These are phyloP conservation scores for Conopomorpha cramerella DNA, from an alignment of 1,140 invertebrate genomes.

Conservation along the genomic window DNA sequence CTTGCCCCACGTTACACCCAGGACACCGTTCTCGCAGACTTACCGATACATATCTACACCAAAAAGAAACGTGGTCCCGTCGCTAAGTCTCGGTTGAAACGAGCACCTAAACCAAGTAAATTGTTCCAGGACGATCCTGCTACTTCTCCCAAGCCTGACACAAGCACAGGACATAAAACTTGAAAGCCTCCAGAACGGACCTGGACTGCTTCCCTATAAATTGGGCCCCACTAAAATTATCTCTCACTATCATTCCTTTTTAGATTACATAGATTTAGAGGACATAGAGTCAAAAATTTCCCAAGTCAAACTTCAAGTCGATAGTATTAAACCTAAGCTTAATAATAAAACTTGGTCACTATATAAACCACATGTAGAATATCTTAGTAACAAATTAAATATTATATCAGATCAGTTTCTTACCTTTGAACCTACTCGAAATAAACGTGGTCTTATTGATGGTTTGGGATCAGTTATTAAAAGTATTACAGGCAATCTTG, in stretches of 20 bases:
- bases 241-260: conserved; percentile 7
- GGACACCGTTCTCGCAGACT: neutral
- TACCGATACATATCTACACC: conserved; percentile 3
- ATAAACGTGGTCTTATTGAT: neutral
- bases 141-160: neutral
- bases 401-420: neutral
- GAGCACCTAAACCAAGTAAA: conserved; percentile 1
- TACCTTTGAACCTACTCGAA: neutral
- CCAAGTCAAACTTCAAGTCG: neutral
- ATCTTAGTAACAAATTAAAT: neutral
- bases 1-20: neutral
- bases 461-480: conserved; percentile 1
- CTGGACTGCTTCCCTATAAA: conserved; percentile 7
- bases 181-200: conserved; percentile 3
- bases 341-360: neutral
- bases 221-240: conserved; percentile 6
- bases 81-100: neutral
- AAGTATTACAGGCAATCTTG: conserved; percentile 3
- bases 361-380: neutral
- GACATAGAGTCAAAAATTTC: conserved; percentile 3
- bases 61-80: conserved; percentile 2
- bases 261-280: conserved; percentile 9
- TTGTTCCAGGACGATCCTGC: conserved; percentile 10
- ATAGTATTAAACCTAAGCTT: neutral
- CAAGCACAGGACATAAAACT: neutral